Base-by-base conservation (phyloP, 2,888 invertebrate species). In the Phorcus lineatus region DNA sequence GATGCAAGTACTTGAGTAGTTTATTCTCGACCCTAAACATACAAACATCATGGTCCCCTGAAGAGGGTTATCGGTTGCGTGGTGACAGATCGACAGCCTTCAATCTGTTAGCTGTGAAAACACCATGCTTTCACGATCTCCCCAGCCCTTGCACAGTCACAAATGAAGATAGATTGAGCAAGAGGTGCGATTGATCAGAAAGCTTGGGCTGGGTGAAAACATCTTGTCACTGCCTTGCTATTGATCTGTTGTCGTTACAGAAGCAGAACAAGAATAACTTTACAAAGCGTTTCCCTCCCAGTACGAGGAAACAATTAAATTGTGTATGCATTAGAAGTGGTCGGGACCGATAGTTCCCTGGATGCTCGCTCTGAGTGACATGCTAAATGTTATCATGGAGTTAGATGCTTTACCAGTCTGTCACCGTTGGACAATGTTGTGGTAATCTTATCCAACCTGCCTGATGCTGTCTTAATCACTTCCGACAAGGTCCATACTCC, bases 121-220 rank as follows among this genome's bases (percentile, higher is more conserved):
- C 40, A 70, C 40, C 40, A 31, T 70, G 31, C 19, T n/a, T 36
- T 31, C 9, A 36, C 36, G 40, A 70, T 70, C 31, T 36, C 19
- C 19, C 19, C 11, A 17, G 40, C 19, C 40, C 40, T 70, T 70
- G 70, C 70, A 36, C 36, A 40, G 36, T 19, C 70, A 70, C 70
- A 70, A 70, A 70, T 70, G 70, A 36, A 40, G 70, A 70, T 40
- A 40, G 36, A 70, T 31, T 70, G 70, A 70, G 70, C 70, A 31
- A 70, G 36, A 70, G 36, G 36, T 7, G 40, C 36, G 19, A 70
- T 70, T 36, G 36, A 70, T 70, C 40, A 70, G n/a, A 70, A 70
- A 62, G 28, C 31, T 70, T 36, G 17, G 70, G 36, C 70, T 31
- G 0, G 17, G 36, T 70, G 28, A 62, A 62, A 62, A 62, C 62